Conservation (phyloP, 2,113 vertebrate genomes). For the Carlito syrichta region DNA sequence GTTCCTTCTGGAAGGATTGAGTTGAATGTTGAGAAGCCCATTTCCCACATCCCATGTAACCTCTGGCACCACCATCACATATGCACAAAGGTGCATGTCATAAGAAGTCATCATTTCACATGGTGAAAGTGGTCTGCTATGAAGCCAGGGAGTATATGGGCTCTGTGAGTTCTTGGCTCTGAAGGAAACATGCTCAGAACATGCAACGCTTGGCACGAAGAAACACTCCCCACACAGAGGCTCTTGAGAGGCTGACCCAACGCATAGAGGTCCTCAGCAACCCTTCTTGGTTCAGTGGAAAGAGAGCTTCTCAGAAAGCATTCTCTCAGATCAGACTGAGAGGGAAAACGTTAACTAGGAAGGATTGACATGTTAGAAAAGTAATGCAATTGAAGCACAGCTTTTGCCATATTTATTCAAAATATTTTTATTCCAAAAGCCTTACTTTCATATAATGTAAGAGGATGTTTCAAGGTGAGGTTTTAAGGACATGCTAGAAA, state of each 20-base stretch:
- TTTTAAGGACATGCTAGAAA: background rate
- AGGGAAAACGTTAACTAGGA: background rate
- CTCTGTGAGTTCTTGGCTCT: background rate
- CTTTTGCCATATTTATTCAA: background rate
- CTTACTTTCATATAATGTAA: background rate
- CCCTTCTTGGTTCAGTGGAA: background rate
- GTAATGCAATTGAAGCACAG: background rate
- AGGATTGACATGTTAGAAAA: background rate
- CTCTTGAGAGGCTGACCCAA: rapidly evolving
- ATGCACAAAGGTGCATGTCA: no score
- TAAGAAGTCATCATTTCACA: background rate
- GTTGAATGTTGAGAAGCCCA: background rate
- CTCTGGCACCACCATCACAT: rapidly evolving
- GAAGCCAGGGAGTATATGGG: background rate
- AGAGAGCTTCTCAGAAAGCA: background rate
- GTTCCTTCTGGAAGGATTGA: background rate
- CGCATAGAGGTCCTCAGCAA: background rate
- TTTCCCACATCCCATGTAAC: rapidly evolving
- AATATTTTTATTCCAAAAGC: background rate
- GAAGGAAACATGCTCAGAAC: background rate
- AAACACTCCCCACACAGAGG: rapidly evolving
- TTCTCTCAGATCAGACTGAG: rapidly evolving
- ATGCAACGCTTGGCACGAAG: background rate
- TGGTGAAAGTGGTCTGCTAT: background rate
- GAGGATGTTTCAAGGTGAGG: background rate